Percentiles rank a stretch among this genome's conserved stretches.
phyloP scores from a whole-genome alignment of 92 coral and sea anemone genomes.

The Siderastrea siderea region DNA sequence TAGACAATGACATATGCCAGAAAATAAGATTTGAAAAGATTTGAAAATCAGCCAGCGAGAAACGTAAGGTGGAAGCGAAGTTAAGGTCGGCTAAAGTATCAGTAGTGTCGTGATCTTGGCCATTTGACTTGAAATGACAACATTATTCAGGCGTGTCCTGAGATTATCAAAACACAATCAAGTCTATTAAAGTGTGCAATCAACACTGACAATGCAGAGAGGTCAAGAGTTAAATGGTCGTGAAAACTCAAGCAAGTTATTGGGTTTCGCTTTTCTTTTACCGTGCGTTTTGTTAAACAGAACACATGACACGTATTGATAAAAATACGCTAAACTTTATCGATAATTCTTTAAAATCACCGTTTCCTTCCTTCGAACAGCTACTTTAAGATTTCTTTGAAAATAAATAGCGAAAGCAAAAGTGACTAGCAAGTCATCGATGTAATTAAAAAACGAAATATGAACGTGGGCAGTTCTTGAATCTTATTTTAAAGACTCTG shows the following conservation, averaged over 20 bases:
- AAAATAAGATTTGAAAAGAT: background rate
- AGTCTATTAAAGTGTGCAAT: constrained; percentile 14
- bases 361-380: background rate
- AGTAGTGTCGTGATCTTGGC: background rate
- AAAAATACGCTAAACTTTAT: background rate
- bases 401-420: background rate
- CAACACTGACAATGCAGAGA: constrained; percentile 1
- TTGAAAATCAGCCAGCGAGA: no score
- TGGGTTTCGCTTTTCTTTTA: background rate
- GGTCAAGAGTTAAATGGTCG: constrained; percentile 42
- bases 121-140: constrained; percentile 2
- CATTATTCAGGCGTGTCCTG: constrained; percentile 38
- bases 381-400: background rate
- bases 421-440: background rate
- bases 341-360: background rate
- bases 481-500: background rate
- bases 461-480: background rate
- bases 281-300: background rate
- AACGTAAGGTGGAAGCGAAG: background rate
- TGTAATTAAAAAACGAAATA: background rate
- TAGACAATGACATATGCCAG: background rate
- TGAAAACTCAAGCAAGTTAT: background rate
- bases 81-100: background rate
- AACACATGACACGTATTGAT: background rate
- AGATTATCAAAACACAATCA: constrained; percentile 27